Percentiles rank a stretch among this genome's conserved stretches.
Conservation (phyloP, 1,140 invertebrate species). For the Drosophila bipectinata region DNA sequence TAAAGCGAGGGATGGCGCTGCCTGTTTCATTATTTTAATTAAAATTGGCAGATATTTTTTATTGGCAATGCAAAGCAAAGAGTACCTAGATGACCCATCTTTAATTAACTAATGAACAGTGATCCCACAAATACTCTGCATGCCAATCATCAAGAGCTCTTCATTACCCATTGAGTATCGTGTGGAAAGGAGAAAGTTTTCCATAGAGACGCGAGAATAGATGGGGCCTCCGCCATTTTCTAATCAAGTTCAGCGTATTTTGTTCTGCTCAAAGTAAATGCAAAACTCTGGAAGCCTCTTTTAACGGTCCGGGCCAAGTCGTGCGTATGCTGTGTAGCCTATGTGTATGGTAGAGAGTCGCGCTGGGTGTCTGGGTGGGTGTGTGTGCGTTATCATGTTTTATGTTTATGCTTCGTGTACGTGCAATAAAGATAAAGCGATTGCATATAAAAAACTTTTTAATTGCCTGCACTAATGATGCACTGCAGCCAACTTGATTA, state of each 20-base stretch:
- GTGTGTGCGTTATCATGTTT: conserved; percentile 69
- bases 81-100: conserved; percentile 8
- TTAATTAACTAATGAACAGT: conserved; percentile 46
- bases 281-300: conserved; percentile 46
- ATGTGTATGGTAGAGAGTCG: background rate
- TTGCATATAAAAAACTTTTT: conserved; percentile 80
- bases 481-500: conserved; percentile 79
- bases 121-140: conserved; percentile 4
- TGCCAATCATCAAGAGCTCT: conserved; percentile 13
- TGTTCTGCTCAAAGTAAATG: conserved; percentile 39
- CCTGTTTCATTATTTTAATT: conserved; percentile 58
- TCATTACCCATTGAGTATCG: conserved; percentile 38
- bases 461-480: conserved; percentile 82
- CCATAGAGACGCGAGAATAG: too few relatives aligned
- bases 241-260: conserved; percentile 54
- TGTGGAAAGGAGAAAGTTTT: conserved; percentile 18
- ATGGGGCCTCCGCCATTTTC: conserved; percentile 10
- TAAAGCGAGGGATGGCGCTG: conserved; percentile 12
- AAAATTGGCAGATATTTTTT: conserved; percentile 50
- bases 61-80: conserved; percentile 21
- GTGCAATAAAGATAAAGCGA: conserved; percentile 81
- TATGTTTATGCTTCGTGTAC: conserved; percentile 78
- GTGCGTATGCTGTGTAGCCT: conserved; percentile 34
- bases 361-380: conserved; percentile 7
- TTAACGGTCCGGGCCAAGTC: conserved; percentile 39